Base-by-base conservation (phyloP, 2,797 vertebrate species). In the Falco biarmicus region DNA sequence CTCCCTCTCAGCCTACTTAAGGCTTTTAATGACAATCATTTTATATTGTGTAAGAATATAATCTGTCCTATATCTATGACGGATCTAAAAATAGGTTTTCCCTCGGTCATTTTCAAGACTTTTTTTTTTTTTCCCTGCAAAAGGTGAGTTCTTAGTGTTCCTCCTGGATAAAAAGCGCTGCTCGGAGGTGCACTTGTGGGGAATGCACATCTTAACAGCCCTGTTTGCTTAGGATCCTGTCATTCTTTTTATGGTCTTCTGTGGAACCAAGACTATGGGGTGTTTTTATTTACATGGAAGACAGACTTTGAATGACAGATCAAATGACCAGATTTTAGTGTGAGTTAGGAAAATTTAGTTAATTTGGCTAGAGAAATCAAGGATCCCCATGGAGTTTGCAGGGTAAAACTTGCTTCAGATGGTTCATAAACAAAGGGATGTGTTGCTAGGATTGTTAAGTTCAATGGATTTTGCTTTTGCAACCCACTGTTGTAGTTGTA, bases 241-340 rank as follows among this genome's bases (percentile, higher is more conserved):
- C 43, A 0, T 60, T 91, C 73, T 91, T 75, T 76, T 73, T 15
- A 3, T 5, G 45, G 92, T n/a, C 71, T 93, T 81, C 87, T 78
- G 90, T 85, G 87, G 83, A 64, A 92, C 50, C 75, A 84, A 71
- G 94, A 65, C 90, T n/a, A 17, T 7, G 1, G 39, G 80, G 51
- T 95, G 93, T 79, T 97, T 93, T 66, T 89, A 56, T 90, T 94
- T 95, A 43, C 90, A 50, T 47, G 89, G 94, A 94, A 95, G 69
- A 87, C 75, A 95, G 74, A 81, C 95, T 93, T 84, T 80, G 93
- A 95, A 95, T 32, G 91, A 91, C 93, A 95, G 84, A 93, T 97
- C 97, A 96, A 93, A 96, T 95, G 82, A 68, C 92, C 93, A 95
- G 95, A 96, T 93, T 96, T 95, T 50, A 60, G 93, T 65, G 31